Conservation (phyloP, 2,113 vertebrate genomes). For the Daubentonia madagascariensis region DNA sequence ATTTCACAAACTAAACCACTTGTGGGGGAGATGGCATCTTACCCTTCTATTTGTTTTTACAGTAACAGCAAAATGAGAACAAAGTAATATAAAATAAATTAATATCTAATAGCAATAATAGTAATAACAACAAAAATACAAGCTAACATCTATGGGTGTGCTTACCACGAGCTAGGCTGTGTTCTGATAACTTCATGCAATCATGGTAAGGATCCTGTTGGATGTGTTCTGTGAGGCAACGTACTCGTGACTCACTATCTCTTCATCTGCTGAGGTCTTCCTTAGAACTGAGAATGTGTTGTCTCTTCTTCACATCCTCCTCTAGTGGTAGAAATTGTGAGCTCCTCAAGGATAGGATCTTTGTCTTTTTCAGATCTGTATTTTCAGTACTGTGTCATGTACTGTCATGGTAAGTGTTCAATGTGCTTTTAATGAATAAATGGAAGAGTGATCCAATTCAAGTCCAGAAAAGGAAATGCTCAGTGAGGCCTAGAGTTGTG, state of each 20-base stretch:
- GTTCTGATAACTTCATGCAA: not conserved
- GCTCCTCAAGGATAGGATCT: not conserved
- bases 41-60: not conserved
- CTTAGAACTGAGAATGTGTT: not conserved
- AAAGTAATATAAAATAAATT: not conserved
- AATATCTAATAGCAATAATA: not conserved
- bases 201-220: too few species aligned
- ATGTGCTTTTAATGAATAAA: not conserved
- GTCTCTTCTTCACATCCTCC: not conserved
- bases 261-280: not conserved
- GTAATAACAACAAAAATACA: not conserved
- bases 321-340: not conserved
- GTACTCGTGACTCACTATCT: accelerated
- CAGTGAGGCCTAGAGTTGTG: not conserved
- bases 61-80: not conserved
- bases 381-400: not conserved
- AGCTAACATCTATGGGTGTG: not conserved
- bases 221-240: too few species aligned
- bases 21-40: not conserved
- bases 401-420: not conserved
- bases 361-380: not conserved
- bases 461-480: not conserved
- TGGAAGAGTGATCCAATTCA: not conserved
- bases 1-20: not conserved
- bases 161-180: not conserved